Conservation (phyloP, 2,797 vertebrate species). For the Tapirus indicus region DNA sequence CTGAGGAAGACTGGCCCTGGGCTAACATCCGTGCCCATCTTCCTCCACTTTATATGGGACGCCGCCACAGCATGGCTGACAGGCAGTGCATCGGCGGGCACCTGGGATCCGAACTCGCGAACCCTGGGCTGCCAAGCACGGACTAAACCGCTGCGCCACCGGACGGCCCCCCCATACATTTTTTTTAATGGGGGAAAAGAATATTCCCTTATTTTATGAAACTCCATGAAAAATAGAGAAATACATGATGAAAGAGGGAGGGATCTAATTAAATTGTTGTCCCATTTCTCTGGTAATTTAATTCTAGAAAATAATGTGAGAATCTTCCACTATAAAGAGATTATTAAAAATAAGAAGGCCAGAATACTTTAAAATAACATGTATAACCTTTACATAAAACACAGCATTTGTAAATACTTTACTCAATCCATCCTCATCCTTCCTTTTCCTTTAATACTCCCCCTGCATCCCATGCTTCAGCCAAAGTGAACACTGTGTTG, state of each 20-base stretch:
- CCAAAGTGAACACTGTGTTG: neutral
- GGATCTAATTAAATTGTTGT: neutral
- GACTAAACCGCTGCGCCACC: too few species aligned
- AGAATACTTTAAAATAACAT: neutral
- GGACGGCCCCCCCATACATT: too few species aligned
- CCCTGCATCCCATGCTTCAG: neutral
- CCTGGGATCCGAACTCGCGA: too few species aligned
- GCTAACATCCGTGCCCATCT: too few species aligned
- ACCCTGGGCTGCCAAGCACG: too few species aligned
- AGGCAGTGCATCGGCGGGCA: too few species aligned
- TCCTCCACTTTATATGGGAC: too few species aligned
- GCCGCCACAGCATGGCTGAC: too few species aligned
- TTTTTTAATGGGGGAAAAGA: neutral
- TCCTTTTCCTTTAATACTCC: neutral
- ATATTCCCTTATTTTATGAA: neutral
- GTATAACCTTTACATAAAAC: neutral
- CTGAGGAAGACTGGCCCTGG: too few species aligned
- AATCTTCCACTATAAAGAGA: neutral
- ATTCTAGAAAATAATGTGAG: constrained; percentile 3
- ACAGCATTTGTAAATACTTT: neutral
- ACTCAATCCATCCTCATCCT: neutral
- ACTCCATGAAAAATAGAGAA: neutral
- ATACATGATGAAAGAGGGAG: neutral
- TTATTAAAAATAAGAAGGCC: neutral
- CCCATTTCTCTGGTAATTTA: neutral